Base-by-base conservation (phyloP, 1,140 invertebrate genomes). In the Drosophila arawakana region DNA sequence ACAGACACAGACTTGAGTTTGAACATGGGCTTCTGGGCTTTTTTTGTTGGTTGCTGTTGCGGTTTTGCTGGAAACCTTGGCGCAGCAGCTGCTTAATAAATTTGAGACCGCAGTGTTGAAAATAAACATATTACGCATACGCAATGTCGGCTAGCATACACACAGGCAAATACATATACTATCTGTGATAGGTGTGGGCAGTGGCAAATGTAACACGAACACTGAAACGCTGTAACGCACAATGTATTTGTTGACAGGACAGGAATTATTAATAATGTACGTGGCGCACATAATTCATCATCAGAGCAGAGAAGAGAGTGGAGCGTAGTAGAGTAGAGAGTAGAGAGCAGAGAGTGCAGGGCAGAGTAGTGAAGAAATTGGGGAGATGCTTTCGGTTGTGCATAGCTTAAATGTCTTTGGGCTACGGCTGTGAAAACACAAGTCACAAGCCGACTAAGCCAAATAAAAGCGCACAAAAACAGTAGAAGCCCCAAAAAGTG, bases 191-290 rank as follows among this genome's bases (percentile, higher is more conserved):
- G 63, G 52, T 67, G 52, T 44, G 67, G 55, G 50, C 46, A 21
- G 54, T 43, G 37, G 44, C 60, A 59, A 60, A 60, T 65, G 62
- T 65, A 54, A 55, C 62, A 21, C 25, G 58, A 70, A 47, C 55
- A 72, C 68, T 59, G 57, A 44, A 41, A 44, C 47, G 43, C 35
- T 65, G 69, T 73, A 66, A 47, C 59, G 74, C 71, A 83, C 77
- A 82, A 82, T 82, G 83, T 88, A 82, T 88, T 88, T 88, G 84
- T 88, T 89, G 84, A 88, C 84, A 88, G 84, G 65, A 82, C 68
- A 61, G 84, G 80, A 88, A 88, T 88, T 88, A 88, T 89, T 88
- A 88, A 88, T 88, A 88, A 88, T 78, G 84, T 89, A 88, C 84
- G 84, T 88, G 84, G 84, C 74, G 65, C 74, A 89, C 84, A 88